Base-by-base conservation (phyloP, 2,113 vertebrate species). In the Archocentrus centrarchus region DNA sequence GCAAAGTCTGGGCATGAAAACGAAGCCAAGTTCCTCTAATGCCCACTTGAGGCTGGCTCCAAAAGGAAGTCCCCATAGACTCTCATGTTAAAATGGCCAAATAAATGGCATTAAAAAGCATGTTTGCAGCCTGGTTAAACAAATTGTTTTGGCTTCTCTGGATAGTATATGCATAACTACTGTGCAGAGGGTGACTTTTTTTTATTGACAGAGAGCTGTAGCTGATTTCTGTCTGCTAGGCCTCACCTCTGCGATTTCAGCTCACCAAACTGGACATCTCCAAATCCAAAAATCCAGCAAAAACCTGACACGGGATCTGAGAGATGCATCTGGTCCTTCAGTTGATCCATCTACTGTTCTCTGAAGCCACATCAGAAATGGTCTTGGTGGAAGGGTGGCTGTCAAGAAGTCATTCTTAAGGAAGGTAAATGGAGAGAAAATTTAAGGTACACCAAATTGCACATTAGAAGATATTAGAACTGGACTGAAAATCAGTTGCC, bases 51-150 rank as follows among this genome's bases (percentile, higher is more conserved):
- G 64, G 5, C 64, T 53, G 44, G 17, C 24, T 70, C 44, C 66
- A 20, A 50, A 70, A 70, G 24, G 15, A 70, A 53, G 66, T 53
- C 66, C 64, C 41, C 64, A 68, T 7, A 50, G 64, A 68, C 22
- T 68, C 0, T 50, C 44, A 20, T 53, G 50, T 11, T 73, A 73
- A 70, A 47, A 53, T 53, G 44, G 66, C 66, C 41, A 70, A 50
- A 22, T 50, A 50, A 30, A 70, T 70, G 24, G 41, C 24, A 18
- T 50, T 47, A 30, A 50, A 70, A 70, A 50, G 41, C 41, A 50
- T 30, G 64, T 70, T 70, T 68, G 47, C 41, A 50, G 64, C 41
- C 64, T 50, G 41, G 64, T 68, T 68, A 68, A 11, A 68, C 41
- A 1, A 68, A 68, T 68, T 47, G 39, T 47, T 68, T 68, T 27